phyloP scores from a whole-genome alignment of 2,797 vertebrate species.

The Acanthurus lineatus region DNA sequence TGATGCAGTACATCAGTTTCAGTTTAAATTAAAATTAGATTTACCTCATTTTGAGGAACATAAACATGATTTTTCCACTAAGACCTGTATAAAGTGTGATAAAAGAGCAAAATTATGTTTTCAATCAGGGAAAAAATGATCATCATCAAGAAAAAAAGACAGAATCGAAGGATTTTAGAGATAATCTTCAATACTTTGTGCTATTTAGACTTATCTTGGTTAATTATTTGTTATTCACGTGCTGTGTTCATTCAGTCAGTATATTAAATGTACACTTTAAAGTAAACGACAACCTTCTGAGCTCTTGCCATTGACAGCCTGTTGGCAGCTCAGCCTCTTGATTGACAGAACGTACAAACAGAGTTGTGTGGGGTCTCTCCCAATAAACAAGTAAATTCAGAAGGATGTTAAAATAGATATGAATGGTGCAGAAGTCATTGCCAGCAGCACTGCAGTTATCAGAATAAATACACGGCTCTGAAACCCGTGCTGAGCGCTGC shows the following conservation, averaged over 20 bases:
- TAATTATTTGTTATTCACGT: too few relatives aligned
- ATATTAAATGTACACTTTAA: too few relatives aligned
- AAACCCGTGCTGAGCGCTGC: slow-evolving; percentile 22
- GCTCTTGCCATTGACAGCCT: too few relatives aligned
- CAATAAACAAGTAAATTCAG: not conserved
- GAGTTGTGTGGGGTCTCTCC: slow-evolving; percentile 5
- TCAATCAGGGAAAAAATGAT: too few relatives aligned
- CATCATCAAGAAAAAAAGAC: too few relatives aligned
- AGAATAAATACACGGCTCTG: slow-evolving; percentile 21
- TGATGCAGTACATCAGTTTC: not conserved
- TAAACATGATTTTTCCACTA: not conserved
- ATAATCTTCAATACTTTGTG: too few relatives aligned
- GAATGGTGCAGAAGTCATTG: slow-evolving; percentile 36
- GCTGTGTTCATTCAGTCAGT: too few relatives aligned
- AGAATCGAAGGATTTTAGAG: too few relatives aligned
- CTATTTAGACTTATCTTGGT: too few relatives aligned
- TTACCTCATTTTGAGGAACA: not conserved
- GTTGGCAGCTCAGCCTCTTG: not conserved
- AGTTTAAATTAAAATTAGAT: not conserved
- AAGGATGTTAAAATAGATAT: slow-evolving; percentile 39
- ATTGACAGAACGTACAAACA: not conserved
- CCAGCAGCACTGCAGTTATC: slow-evolving; percentile 4
- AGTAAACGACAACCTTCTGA: too few relatives aligned
- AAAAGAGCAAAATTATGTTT: too few relatives aligned
- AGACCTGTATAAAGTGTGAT: not conserved